phyloP scores from a whole-genome alignment of 1,140 invertebrate genomes.

The Heliconius hermathena region DNA sequence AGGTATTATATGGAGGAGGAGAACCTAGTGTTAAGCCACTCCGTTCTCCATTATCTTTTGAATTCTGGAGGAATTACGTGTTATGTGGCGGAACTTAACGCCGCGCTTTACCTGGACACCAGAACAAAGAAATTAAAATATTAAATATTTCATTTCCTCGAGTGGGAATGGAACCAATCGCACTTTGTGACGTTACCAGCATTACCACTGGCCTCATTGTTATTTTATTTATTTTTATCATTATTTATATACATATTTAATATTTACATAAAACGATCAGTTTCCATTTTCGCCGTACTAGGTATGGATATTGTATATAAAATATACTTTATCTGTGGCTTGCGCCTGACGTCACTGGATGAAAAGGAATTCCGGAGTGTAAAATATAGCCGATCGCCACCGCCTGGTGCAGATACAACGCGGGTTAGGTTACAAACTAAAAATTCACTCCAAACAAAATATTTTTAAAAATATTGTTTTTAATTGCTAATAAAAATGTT shows the following conservation, averaged over 20 bases:
- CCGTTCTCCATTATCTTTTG: too few relatives aligned
- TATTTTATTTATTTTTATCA: too few relatives aligned
- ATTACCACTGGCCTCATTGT: too few relatives aligned
- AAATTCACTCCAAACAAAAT: background rate
- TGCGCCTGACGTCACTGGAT: conserved; percentile 43
- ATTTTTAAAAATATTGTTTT: background rate
- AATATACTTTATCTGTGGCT: conserved; percentile 43
- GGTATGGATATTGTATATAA: background rate
- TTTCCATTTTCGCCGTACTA: background rate
- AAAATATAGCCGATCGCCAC: conserved; percentile 41
- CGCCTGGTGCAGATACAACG: conserved; percentile 30
- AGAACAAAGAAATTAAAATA: too few relatives aligned
- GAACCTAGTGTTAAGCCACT: too few relatives aligned
- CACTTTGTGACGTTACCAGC: too few relatives aligned
- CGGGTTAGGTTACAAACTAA: conserved; percentile 1
- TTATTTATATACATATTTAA: background rate
- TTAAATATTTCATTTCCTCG: too few relatives aligned
- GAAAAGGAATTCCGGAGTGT: conserved; percentile 46
- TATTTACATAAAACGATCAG: background rate
- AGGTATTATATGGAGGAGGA: too few relatives aligned
- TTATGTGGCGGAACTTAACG: too few relatives aligned
- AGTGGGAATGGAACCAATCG: too few relatives aligned
- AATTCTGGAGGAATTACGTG: too few relatives aligned
- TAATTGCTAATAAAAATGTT: background rate
- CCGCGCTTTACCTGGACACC: too few relatives aligned